Conservation (phyloP, 2,888 invertebrate species). For the Petrolisthes manimaculis region DNA sequence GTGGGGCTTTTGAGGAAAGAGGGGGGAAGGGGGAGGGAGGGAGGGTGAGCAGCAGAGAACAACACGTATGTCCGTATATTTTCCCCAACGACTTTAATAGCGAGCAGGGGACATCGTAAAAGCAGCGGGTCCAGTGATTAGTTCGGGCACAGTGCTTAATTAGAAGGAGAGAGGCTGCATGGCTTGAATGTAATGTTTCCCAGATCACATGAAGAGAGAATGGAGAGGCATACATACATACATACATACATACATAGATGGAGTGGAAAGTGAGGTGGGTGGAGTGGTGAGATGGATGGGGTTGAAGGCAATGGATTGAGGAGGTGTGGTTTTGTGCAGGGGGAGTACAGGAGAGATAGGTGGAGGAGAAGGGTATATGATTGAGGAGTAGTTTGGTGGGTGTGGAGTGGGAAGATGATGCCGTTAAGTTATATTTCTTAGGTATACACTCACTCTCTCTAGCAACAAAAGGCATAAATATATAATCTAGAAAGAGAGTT, state of each 20-base stretch:
- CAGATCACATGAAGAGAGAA: conserved; percentile 18
- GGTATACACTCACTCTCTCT: no score
- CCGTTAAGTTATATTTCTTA: no score
- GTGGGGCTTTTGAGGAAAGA: background rate
- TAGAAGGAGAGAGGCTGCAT: conserved; percentile 17
- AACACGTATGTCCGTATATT: background rate
- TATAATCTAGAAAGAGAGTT: no score
- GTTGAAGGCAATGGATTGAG: conserved; percentile 13
- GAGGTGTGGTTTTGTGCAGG: background rate
- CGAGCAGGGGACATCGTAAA: conserved; percentile 21
- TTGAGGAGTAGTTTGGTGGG: background rate
- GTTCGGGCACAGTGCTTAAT: conserved; percentile 2
- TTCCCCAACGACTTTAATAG: conserved; percentile 8
- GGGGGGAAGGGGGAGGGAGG: background rate
- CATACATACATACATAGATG: background rate
- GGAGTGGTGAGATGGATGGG: conserved; percentile 10
- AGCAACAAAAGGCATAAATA: no score
- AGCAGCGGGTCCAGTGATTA: conserved; percentile 12
- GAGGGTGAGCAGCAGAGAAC: background rate
- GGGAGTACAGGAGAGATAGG: background rate
- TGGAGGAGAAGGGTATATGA: background rate
- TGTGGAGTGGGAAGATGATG: no score
- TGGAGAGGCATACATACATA: background rate
- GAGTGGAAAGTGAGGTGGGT: background rate
- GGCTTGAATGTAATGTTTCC: background rate